Conservation (phyloP, 2,888 invertebrate species). For the Drosophila subsilvestris region DNA sequence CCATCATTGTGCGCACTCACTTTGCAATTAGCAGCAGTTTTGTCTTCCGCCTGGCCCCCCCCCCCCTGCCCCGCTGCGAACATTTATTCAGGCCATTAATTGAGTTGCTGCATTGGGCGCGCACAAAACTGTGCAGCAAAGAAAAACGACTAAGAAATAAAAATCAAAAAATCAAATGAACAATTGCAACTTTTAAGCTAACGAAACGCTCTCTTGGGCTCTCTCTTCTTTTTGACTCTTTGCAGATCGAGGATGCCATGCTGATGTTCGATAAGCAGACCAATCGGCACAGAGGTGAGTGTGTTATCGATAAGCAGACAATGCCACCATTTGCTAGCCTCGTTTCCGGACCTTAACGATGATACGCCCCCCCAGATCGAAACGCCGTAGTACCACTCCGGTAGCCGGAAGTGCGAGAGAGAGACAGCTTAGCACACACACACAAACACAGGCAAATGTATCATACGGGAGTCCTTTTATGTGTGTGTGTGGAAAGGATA, state of each 20-base stretch:
- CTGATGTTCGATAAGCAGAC: slow-evolving; percentile 99
- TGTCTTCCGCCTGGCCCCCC: slow-evolving; percentile 54
- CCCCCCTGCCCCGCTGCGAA: slow-evolving; percentile 30
- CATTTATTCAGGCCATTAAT: slow-evolving; percentile 77
- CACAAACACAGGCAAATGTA: slow-evolving; percentile 25
- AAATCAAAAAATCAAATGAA: slow-evolving; percentile 15
- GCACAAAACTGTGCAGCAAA: slow-evolving; percentile 41
- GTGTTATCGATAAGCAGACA: slow-evolving; percentile 78
- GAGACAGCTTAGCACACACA: slow-evolving; percentile 64
- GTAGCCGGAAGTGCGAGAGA: slow-evolving; percentile 75
- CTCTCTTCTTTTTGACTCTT: slow-evolving; percentile 77
- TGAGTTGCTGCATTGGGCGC: slow-evolving; percentile 71
- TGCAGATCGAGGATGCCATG: slow-evolving; percentile 99
- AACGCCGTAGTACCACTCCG: slow-evolving; percentile 18
- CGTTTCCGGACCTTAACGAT: slow-evolving; percentile 75
- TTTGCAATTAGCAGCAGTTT: slow-evolving; percentile 80
- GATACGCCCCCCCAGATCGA: slow-evolving; percentile 45
- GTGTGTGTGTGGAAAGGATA: slow-evolving; percentile 1
- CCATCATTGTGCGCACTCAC: slow-evolving; percentile 49
- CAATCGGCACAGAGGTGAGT: slow-evolving; percentile 99
- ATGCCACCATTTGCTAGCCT: slow-evolving; percentile 42
- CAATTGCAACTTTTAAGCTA: slow-evolving; percentile 27
- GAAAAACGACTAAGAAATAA: slow-evolving; percentile 25
- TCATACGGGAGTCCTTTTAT: slow-evolving; percentile 24
- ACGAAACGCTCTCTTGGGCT: slow-evolving; percentile 30